Evolutionary conservation across 2,113 vertebrate genomes (phyloP).

Genomic region (Naja naja): DNA sequence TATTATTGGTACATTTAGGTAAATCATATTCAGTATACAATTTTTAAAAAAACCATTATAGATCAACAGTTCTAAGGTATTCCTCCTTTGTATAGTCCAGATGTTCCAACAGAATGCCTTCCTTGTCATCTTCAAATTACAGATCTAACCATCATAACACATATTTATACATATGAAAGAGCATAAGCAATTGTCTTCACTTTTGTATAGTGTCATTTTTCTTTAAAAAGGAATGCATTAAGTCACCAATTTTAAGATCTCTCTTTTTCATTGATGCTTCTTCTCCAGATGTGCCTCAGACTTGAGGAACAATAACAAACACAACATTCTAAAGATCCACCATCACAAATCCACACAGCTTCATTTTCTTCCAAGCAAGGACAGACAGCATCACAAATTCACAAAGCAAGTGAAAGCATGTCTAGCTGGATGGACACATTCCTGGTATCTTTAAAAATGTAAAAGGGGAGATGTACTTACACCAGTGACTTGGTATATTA

Average conservation of each 20-base stretch:
- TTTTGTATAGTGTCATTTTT: background rate
- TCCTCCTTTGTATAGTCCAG: background rate
- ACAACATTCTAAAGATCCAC: background rate
- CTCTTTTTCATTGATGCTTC: background rate
- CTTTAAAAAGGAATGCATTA: background rate
- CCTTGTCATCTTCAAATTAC: background rate
- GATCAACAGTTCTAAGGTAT: background rate
- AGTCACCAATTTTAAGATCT: background rate
- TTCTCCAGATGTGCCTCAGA: background rate
- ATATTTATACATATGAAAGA: background rate
- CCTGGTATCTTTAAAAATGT: background rate
- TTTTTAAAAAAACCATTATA: background rate
- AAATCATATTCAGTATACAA: background rate
- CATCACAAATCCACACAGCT: background rate
- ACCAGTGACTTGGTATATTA: background rate
- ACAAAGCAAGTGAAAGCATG: background rate
- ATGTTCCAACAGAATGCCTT: background rate
- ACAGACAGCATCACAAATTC: background rate
- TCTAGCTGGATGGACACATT: background rate
- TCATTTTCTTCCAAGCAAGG: background rate
- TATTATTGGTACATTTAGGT: background rate
- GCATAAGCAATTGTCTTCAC: background rate
- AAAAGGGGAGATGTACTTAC: background rate
- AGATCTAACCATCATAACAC: background rate
- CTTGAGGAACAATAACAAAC: background rate